Percentiles rank a stretch among this genome's conserved stretches.
phyloP scores from a whole-genome alignment of 2,888 invertebrate genomes.

The Drosophila percnosoma region DNA sequence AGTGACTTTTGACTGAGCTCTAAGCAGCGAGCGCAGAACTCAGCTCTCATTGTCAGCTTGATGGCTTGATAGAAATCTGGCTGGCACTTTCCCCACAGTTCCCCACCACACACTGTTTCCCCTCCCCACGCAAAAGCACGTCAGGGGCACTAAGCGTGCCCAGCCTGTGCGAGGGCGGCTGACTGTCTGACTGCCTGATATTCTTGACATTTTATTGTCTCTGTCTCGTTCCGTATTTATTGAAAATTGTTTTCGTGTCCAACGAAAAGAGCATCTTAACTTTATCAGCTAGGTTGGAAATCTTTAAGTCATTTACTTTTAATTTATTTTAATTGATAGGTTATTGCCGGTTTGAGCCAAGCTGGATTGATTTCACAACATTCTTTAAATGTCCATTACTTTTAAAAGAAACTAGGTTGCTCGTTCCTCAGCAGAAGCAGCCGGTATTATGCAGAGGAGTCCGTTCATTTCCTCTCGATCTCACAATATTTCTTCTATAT shows the following conservation, averaged over 20 bases:
- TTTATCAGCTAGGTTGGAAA: background rate
- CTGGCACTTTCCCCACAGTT: slow-evolving; percentile 10
- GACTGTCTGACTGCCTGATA: slow-evolving; percentile 53
- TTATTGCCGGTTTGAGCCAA: too few relatives aligned
- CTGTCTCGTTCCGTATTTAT: slow-evolving; percentile 69
- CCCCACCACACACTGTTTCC: background rate
- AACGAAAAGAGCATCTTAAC: slow-evolving; percentile 28
- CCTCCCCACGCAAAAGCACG: background rate
- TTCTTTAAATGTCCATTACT: too few relatives aligned
- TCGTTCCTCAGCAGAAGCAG: background rate
- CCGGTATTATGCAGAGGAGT: background rate
- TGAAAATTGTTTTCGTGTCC: slow-evolving; percentile 59
- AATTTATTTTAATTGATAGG: background rate
- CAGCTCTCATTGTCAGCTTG: slow-evolving; percentile 65
- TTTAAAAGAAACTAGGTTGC: background rate
- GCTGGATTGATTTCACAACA: too few relatives aligned
- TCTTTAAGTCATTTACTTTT: background rate
- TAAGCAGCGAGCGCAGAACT: slow-evolving; percentile 14
- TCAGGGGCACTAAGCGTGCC: slow-evolving; percentile 5
- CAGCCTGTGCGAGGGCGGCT: slow-evolving; percentile 21
- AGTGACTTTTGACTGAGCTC: slow-evolving; percentile 65
- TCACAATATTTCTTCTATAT: background rate
- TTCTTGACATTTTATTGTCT: slow-evolving; percentile 72
- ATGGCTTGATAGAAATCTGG: slow-evolving; percentile 78
- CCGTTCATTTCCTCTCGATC: background rate